Conservation (phyloP, 2,888 invertebrate genomes). For the Polia nebulosa region DNA sequence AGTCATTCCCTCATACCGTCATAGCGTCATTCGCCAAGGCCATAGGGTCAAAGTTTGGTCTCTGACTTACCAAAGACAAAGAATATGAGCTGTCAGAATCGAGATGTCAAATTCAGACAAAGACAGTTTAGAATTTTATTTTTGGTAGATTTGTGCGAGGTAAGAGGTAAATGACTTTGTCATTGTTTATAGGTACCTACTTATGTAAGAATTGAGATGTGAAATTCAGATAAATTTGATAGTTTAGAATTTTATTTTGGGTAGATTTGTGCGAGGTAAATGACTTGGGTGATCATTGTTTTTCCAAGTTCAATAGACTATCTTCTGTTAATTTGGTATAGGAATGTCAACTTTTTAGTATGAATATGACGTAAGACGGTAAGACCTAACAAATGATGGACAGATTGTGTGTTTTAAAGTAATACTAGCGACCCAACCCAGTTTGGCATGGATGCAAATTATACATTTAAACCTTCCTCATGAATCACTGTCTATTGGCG, state of each 20-base stretch:
- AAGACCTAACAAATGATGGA: too few species aligned
- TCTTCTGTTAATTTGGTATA: too few species aligned
- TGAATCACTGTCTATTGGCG: too few species aligned
- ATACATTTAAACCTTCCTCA: too few species aligned
- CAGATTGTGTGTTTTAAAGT: too few species aligned
- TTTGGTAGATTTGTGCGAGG: not conserved
- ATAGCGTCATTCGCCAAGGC: slow-evolving; percentile 21
- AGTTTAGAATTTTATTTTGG: not conserved
- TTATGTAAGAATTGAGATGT: not conserved
- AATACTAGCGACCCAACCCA: too few species aligned
- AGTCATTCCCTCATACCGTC: not conserved
- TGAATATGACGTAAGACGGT: too few species aligned
- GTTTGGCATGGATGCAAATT: too few species aligned
- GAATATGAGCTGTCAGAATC: slow-evolving; percentile 5
- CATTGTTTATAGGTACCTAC: too few species aligned
- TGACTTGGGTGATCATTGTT: not conserved
- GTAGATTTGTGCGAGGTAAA: not conserved
- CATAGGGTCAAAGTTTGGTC: slow-evolving; percentile 20
- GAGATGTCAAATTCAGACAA: not conserved
- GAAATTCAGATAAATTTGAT: not conserved
- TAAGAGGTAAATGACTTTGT: not conserved
- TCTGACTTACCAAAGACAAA: slow-evolving; percentile 17
- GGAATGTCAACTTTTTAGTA: too few species aligned
- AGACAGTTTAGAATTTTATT: not conserved
- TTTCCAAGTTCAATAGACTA: not conserved